Evolutionary conservation across 53 echinoderm and acorn worm species (phyloP), one percentile per base, ranked within the genome.

Genomic region (Apostichopus leukothele): DNA sequence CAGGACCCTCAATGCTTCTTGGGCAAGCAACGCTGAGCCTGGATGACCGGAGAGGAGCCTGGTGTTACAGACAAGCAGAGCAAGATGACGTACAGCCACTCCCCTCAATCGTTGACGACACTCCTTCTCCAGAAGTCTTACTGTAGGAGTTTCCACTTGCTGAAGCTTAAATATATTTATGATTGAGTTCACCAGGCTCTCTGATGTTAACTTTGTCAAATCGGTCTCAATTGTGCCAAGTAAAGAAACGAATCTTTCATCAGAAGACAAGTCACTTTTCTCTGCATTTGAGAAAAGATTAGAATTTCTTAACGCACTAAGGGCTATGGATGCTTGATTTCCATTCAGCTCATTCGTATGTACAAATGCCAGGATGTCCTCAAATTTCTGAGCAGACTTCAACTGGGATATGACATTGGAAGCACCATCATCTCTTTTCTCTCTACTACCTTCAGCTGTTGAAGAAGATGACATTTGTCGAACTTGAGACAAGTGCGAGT

Each of bases 251-350:
- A 92, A 92, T 21, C 93, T 83, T 27, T 74, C 66, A 68, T 92
- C 93, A 13, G 52, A 14, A 76, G 63, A 52, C 27, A 92, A 18
- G 1, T 89, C 63, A 85, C 59, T 14, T 53, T 59, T 57, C 19
- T 81, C 83, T 22, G 11, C 11, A 57, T 84, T 63, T 7, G 51
- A 25, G 6, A 54, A 12, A 18, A n/a, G 71, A 53, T 88, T 66
- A 74, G 81, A 81, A 51, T 90, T 83, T 12, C 83, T 88, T 14
- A 90, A 57, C 0, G 93, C 90, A 75, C 90, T 90, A 8, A 92
- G 83, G 55, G 93, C 88, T 39, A 92, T 52, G 16, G 93, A 90
- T 60, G 93, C 93, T 79, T 92, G 88, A 50, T 92, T 88, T 75
- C 90, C 93, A 55, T 73, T 78, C 14, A 92, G 26, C 67, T 90